Conservation (phyloP, 2,888 invertebrate genomes). For the Esperia sulphurella region DNA sequence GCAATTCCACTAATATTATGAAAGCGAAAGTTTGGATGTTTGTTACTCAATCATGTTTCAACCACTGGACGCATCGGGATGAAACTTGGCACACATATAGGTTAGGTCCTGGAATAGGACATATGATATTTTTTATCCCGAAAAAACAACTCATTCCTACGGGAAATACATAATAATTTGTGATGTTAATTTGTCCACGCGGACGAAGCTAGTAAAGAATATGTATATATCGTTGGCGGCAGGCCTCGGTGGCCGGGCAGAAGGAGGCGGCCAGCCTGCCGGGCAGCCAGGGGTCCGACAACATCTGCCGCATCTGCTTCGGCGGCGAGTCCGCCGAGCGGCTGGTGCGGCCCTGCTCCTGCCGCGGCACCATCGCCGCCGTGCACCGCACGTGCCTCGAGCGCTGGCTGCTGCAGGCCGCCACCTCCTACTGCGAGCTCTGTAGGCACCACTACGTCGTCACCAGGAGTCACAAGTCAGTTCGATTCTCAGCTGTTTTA, state of each 20-base stretch:
- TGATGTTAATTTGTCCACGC: too few relatives aligned
- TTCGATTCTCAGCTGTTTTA: too few relatives aligned
- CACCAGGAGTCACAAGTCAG: conserved; percentile 65
- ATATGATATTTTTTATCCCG: too few relatives aligned
- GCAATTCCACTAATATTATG: too few relatives aligned
- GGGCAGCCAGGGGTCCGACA: conserved; percentile 48
- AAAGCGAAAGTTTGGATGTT: too few relatives aligned
- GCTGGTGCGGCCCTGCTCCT: conserved; percentile 68
- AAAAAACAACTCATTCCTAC: too few relatives aligned
- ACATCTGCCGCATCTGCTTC: conserved; percentile 73
- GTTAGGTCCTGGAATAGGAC: too few relatives aligned
- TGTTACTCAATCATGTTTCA: too few relatives aligned
- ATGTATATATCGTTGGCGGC: background rate
- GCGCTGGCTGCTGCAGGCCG: conserved; percentile 72
- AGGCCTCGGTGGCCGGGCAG: conserved; percentile 35
- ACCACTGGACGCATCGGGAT: too few relatives aligned
- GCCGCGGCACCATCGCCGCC: conserved; percentile 70
- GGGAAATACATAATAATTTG: too few relatives aligned
- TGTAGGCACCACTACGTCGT: conserved; percentile 69
- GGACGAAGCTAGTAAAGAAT: too few relatives aligned
- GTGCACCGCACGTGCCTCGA: conserved; percentile 71
- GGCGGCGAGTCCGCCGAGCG: conserved; percentile 69
- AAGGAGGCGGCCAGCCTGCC: conserved; percentile 47
- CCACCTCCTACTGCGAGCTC: conserved; percentile 71
- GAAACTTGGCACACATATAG: too few relatives aligned